These are phyloP conservation scores for Coenonympha arcania DNA, from an alignment of 2,888 invertebrate genomes.

Conservation along the genomic window DNA sequence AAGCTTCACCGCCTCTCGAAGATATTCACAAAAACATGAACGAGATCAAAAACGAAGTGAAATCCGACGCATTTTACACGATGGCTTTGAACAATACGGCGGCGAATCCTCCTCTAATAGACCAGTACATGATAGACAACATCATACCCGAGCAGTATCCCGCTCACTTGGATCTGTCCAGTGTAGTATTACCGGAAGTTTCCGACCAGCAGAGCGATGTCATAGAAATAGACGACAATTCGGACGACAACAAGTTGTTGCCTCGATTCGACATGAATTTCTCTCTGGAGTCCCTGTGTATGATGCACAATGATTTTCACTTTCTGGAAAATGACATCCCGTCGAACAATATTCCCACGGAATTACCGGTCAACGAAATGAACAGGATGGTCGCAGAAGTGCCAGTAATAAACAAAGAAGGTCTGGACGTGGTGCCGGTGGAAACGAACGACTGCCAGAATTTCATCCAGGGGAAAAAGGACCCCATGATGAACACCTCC, in stretches of 20 bases:
- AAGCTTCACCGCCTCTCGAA: slow-evolving; percentile 64
- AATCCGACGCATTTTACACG: slow-evolving; percentile 60
- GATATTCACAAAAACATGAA: slow-evolving; percentile 65
- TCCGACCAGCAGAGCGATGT: slow-evolving; percentile 58
- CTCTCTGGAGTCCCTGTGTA: slow-evolving; percentile 57
- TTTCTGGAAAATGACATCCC: slow-evolving; percentile 60
- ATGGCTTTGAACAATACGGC: slow-evolving; percentile 43
- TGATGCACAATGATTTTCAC: slow-evolving; percentile 67
- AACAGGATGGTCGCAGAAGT: slow-evolving; percentile 57
- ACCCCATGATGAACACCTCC: slow-evolving; percentile 67
- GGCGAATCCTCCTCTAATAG: slow-evolving; percentile 53
- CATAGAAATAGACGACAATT: slow-evolving; percentile 68
- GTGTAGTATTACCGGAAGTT: slow-evolving; percentile 50
- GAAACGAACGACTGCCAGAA: slow-evolving; percentile 50
- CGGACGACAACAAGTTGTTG: slow-evolving; percentile 61
- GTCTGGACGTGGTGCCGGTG: slow-evolving; percentile 35
- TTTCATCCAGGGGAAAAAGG: slow-evolving; percentile 60
- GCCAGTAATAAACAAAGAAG: slow-evolving; percentile 52
- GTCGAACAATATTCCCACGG: slow-evolving; percentile 40
- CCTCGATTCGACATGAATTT: slow-evolving; percentile 64
- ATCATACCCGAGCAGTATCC: slow-evolving; percentile 62
- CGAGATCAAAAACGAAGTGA: slow-evolving; percentile 65
- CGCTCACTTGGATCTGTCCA: slow-evolving; percentile 53
- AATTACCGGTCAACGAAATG: slow-evolving; percentile 46
- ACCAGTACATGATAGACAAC: slow-evolving; percentile 63